Evolutionary conservation across 2,113 vertebrate genomes (phyloP).

Genomic region (Strix aluco): DNA sequence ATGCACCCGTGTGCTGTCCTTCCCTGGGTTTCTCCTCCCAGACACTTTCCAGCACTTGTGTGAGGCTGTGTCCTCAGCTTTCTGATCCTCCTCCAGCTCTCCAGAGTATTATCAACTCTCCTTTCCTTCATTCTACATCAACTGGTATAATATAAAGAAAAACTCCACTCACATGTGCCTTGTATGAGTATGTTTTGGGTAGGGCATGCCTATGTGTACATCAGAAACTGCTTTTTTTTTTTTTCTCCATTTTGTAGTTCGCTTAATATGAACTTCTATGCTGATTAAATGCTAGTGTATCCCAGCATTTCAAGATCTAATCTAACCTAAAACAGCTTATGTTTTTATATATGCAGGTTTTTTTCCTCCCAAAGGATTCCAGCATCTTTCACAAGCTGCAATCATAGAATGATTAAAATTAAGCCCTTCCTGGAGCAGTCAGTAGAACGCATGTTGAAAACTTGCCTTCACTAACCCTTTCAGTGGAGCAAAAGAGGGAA

Average conservation of each 20-base stretch:
- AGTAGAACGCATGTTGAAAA: background rate
- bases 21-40: background rate
- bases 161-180: accelerated
- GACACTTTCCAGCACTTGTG: background rate
- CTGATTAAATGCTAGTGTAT: background rate
- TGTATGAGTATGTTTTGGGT: background rate
- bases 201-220: background rate
- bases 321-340: background rate
- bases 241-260: background rate
- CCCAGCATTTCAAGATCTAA: background rate
- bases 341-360: background rate
- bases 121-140: background rate
- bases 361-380: background rate
- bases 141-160: background rate
- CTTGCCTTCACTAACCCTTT: background rate
- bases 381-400: background rate
- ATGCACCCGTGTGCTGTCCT: accelerated
- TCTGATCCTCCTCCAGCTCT: background rate
- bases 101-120: background rate
- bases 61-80: background rate
- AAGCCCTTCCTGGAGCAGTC: background rate
- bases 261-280: background rate
- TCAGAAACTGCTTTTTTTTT: background rate
- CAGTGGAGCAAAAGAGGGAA: background rate
- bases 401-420: background rate